Evolutionary conservation across 2,113 vertebrate species (phyloP), one percentile per base, ranked within the genome.

Genomic region (Xyliphius kryptos): DNA sequence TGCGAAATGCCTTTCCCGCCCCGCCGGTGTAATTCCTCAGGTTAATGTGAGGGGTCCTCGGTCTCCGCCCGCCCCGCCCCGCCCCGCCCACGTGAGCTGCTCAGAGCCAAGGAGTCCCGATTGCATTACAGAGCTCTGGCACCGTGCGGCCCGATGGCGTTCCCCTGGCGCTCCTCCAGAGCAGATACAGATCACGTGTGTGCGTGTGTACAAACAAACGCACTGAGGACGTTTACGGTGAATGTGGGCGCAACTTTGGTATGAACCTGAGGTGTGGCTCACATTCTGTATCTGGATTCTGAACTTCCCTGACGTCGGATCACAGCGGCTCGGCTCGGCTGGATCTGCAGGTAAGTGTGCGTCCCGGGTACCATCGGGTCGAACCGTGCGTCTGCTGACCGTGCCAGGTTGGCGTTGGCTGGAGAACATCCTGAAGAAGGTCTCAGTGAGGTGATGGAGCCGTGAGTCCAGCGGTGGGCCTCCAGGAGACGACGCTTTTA

Each of bases 131-230:
- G 72, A 61, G 76, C 76, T 80, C 78, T 80, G 76, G 75, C 82
- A 81, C 61, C 60, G 82, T 86, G 80, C 83, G 76, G 80, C 41
- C 66, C 81, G 83, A 89, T 91, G 87, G 91, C 86, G 87, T 81
- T 74, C 65, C 12, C 71, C 66, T 93, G 91, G 91, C 83, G 20
- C 61, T 3, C 21, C 76, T 87, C 90, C 89, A 91, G 70, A 72
- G 70, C 40, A 66, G 78, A 75, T 68, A 12, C 21, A 15, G 41
- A 6, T 46, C 26, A 12, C 9, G 37, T 22, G n/a, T 3, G 54
- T 68, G 13, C 16, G 49, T 51, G 63, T 66, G 61, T 56, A 38
- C 20, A 67, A 50, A 48, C 32, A 44, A 13, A 32, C 13, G 38
- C 0, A 11, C 48, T 64, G 57, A 68, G 72, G 75, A 77, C 71